Base-by-base conservation (phyloP, 2,888 invertebrate genomes). In the Thereva unica region DNA sequence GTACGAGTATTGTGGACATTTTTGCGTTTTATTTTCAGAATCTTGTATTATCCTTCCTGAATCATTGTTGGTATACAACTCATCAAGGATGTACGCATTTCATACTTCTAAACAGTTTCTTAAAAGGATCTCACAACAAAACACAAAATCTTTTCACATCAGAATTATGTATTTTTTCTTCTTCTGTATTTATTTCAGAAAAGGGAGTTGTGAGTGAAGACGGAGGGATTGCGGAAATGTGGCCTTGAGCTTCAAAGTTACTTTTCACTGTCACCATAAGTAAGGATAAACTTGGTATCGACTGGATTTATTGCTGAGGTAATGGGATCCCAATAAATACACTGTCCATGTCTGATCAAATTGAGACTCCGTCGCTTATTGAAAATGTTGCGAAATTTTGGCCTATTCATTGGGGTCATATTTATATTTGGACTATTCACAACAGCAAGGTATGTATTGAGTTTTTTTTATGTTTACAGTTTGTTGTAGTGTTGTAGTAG, bases 371-470 rank as follows among this genome's bases (percentile, higher is more conserved):
- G 40, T 41, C 41, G 49, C 49, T 38, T 40, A 41, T 49, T 61
- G 49, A 68, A 57, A 41, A 68, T 68, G 68, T 59, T 61, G 54
- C 68, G 66, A 49, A 68, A 49, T 50, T 50, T 66, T 55, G 66
- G 61, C 42, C 61, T 66, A 53, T 50, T 61, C 50, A 37, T 65
- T 6, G 42, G 55, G 38, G 59, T 59, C 54, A 61, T 68, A 38
- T 49, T 68, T 35, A 54, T 66, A 49, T 38, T 68, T 10, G 61
- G 59, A 61, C 54, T 68, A 54, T 49, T 68, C 10, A 37, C 65
- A 50, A 61, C 68, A 45, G 68, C 61, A 49, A 68, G 61, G 68
- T 68, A 54, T 66, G 66, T 23, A n/a, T 7, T 10, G 2, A 9
- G 54, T 9, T 54, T 35, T 38, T 54, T 44, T 44, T 44, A 44